A percentile compares a stretch with the other conserved stretches of the same genome.
Evolutionary conservation across 1,140 invertebrate genomes (phyloP).

Genomic region (Anagrus nilaparvatae): DNA sequence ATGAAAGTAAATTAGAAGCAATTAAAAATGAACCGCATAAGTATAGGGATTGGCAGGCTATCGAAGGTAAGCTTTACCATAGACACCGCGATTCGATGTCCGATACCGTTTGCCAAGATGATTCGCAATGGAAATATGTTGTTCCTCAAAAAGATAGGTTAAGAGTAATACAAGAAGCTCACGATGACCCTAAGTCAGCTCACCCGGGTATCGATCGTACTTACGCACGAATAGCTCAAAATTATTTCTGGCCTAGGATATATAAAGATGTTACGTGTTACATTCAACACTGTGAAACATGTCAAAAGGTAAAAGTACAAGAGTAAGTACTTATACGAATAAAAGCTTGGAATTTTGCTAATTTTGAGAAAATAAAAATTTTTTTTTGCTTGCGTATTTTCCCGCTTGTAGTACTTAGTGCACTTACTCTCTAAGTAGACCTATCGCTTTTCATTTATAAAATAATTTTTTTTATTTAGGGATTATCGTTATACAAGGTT

Average conservation of each 20-base stretch:
- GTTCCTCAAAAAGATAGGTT: not conserved
- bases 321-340: too few relatives aligned
- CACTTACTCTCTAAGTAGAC: too few relatives aligned
- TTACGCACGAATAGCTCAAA: not conserved
- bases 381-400: too few relatives aligned
- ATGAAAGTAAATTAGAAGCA: not conserved
- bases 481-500: too few relatives aligned
- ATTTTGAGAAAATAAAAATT: too few relatives aligned
- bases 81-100: not conserved
- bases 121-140: constrained; percentile 5
- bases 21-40: not conserved
- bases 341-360: too few relatives aligned
- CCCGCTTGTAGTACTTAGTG: too few relatives aligned
- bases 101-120: not conserved
- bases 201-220: constrained; percentile 8
- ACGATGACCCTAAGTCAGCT: not conserved
- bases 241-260: constrained; percentile 8
- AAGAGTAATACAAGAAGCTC: not conserved
- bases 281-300: not conserved
- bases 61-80: not conserved
- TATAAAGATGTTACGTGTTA: not conserved
- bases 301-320: not conserved
- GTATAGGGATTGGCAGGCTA: constrained; percentile 1
- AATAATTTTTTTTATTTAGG: too few relatives aligned
- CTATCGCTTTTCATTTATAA: too few relatives aligned